Evolutionary conservation across 2,888 invertebrate genomes (phyloP), one percentile per base, ranked within the genome.

Genomic region (Clanis bilineata): DNA sequence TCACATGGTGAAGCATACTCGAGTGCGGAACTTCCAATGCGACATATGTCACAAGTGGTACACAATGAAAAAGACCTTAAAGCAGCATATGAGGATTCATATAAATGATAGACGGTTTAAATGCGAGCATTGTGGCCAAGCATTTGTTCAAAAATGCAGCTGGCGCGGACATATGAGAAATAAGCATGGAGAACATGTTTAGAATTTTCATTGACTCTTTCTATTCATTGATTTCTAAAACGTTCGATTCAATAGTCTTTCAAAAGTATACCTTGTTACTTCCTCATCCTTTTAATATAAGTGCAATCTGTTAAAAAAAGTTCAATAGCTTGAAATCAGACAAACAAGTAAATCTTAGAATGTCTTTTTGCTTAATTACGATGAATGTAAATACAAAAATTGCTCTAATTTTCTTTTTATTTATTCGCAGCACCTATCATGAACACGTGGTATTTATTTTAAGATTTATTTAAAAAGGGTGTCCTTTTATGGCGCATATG

Each of bases 61-160:
- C 55, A 73, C 70, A 0, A 68, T 79, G 32, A 79, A 72, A 63
- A 76, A 74, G 39, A 72, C 76, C 1, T 41, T 75, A 28, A 69
- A 61, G 0, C 73, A 75, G 45, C 83, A 85, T 56, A 66, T 79
- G 74, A 65, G 77, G 1, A 78, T 78, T 32, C 83, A 83, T 51
- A 64, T 69, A 0, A 68, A 80, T 28, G 77, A 79, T 45, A 70
- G 76, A 3, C 62, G 74, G 1, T 80, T 75, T 28, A 74, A 71
- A 21, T 80, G 81, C 43, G 71, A 70, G 1, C 70, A 69, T 22
- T 80, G 80, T 56, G 75, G 70, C 0, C 72, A 72, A 55, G 65
- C 73, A 0, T 80, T 80, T 23, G 72, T 79, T 0, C 79, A 79
- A 62, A 79, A 77, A 57, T 77, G 76, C 58, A 78, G 73, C 22